phyloP scores from a whole-genome alignment of 2,888 invertebrate species.

The Amblyteles armatorius region DNA sequence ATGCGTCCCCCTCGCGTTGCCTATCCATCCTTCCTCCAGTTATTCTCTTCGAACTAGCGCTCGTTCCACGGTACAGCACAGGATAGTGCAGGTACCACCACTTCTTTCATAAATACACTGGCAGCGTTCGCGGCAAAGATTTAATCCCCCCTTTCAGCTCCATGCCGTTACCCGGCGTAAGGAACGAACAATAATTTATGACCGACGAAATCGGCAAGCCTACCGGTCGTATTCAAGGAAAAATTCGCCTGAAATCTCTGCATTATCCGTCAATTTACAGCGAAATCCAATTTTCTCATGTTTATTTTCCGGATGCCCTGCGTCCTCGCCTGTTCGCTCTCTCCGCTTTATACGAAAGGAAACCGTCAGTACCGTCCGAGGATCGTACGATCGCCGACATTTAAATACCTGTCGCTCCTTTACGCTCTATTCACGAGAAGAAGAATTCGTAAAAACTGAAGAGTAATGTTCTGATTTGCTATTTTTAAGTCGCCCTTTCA shows the following conservation, averaged over 20 bases:
- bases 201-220: slow-evolving; percentile 58
- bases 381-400: slow-evolving; percentile 24
- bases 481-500: slow-evolving; percentile 16
- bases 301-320: slow-evolving; percentile 71
- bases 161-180: slow-evolving; percentile 36
- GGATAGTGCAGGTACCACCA: slow-evolving; percentile 53
- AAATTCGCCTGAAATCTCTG: slow-evolving; percentile 72
- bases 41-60: slow-evolving; percentile 21
- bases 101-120: slow-evolving; percentile 44
- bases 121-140: slow-evolving; percentile 33
- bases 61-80: slow-evolving; percentile 8
- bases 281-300: slow-evolving; percentile 77
- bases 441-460: slow-evolving; percentile 15
- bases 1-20: slow-evolving; percentile 23
- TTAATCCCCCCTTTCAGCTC: slow-evolving; percentile 66
- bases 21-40: slow-evolving; percentile 32
- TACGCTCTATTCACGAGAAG: slow-evolving; percentile 40
- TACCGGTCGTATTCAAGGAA: slow-evolving; percentile 60
- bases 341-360: neutral
- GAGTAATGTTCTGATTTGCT: slow-evolving; percentile 36
- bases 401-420: slow-evolving; percentile 50
- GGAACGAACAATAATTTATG: slow-evolving; percentile 71
- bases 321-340: slow-evolving; percentile 19
- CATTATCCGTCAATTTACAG: slow-evolving; percentile 78
- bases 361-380: neutral